Evolutionary conservation across 2,113 vertebrate genomes (phyloP), one percentile per base, ranked within the genome.

Genomic region (Hippocampus guttulatus): DNA sequence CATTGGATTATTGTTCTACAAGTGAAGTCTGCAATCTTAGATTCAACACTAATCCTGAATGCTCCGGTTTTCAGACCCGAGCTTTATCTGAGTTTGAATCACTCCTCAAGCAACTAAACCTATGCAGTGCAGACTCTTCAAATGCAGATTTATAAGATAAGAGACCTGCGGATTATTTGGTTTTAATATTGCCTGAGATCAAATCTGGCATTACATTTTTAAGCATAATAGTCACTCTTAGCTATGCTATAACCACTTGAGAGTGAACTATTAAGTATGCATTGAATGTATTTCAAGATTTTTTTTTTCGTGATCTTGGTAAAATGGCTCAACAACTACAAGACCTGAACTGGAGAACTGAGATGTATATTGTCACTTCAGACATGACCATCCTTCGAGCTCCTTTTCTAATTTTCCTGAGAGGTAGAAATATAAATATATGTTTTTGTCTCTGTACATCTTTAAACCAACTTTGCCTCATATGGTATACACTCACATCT

Each of bases 1-100:
- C 41, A 70, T 6, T 47, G 64, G 76, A 85, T 84, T 84, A 84
- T 88, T 85, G 79, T 86, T 90, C 84, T 82, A 88, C 75, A 84
- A 80, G 80, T 75, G 76, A 61, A 74, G 33, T 71, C 63, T 71
- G 71, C 69, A 80, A 67, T 81, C 68, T 69, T 75, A 75, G 84
- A 83, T 84, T 74, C 79, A 77, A 71, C 75, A 71, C 75, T 80
- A 80, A 86, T 78, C 81, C 75, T 75, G 30, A 73, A 81, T 63
- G 68, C 73, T 71, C 76, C 74, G 74, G 60, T 77, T 79, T 81
- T 72, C 76, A 82, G 70, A 79, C 79, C 75, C 62, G 60, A 51
- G 54, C 72, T 62, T 81, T 83, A 77, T 82, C 73, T 78, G n/a
- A 40, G 70, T 73, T 66, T 79, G 72, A 78, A 75, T 63, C 75